phyloP scores from a whole-genome alignment of 1,140 invertebrate genomes.

The Macrocentrus cingulum region DNA sequence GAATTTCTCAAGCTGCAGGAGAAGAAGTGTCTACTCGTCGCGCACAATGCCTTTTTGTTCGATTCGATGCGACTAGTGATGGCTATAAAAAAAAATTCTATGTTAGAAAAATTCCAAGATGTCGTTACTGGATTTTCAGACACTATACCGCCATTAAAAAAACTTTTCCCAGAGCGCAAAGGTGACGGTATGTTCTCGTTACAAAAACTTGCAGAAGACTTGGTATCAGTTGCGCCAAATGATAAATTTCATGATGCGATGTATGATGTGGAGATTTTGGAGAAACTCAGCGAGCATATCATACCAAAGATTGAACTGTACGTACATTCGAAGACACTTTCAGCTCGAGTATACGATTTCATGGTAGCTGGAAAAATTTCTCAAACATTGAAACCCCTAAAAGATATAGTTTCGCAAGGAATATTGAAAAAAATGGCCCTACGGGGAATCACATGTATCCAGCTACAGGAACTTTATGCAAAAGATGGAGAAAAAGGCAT shows the following conservation, averaged over 20 bases:
- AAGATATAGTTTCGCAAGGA: conserved; percentile 14
- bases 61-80: conserved; percentile 5
- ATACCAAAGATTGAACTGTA: not conserved
- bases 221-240: not conserved
- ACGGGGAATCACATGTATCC: conserved; percentile 1
- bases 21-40: conserved; percentile 17
- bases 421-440: conserved; percentile 27
- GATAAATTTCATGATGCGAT: conserved; percentile 21
- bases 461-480: conserved; percentile 10
- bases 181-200: conserved; percentile 21
- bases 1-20: not conserved
- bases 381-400: conserved; percentile 17
- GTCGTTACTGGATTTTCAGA: conserved; percentile 17
- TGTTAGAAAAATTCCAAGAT: conserved; percentile 17
- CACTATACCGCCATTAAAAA: conserved; percentile 12
- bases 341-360: not conserved
- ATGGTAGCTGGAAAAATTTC: not conserved
- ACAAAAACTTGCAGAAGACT: conserved; percentile 14
- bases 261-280: conserved; percentile 21
- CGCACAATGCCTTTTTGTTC: conserved; percentile 23
- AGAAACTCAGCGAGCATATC: conserved; percentile 12
- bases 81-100: conserved; percentile 6
- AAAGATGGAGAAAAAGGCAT: conserved; percentile 17
- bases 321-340: no score
- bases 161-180: conserved; percentile 13